These are phyloP conservation scores for Apostichopus californicus DNA, from an alignment of 35 echinoderm and acorn worm species.

Conservation along the genomic window DNA sequence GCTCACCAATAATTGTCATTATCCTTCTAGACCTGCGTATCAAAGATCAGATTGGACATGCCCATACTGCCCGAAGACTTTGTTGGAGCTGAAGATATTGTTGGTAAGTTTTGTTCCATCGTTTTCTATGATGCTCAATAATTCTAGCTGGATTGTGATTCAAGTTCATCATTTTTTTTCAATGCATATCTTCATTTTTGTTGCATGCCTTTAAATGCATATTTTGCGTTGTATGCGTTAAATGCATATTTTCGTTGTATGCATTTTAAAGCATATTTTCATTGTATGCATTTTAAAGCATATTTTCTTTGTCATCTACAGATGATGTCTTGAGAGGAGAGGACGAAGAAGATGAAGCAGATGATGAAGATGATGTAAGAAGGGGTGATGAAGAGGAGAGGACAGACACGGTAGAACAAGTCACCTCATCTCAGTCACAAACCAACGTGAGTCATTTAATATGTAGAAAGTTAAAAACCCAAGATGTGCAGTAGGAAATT, in stretches of 20 bases:
- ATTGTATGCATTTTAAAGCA: no score
- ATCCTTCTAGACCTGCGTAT: constrained; percentile 16
- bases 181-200: no score
- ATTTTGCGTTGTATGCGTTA: no score
- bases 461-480: no score
- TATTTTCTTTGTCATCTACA: no score
- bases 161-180: no score
- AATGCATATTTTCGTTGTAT: no score
- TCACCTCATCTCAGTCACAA: neutral
- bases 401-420: neutral
- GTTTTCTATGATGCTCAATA: no score
- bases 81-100: constrained; percentile 1
- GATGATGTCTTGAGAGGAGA: neutral
- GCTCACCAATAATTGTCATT: neutral
- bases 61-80: constrained; percentile 33
- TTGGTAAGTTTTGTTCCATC: neutral
- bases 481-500: no score
- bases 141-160: no score
- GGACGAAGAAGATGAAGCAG: neutral
- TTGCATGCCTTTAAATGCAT: no score
- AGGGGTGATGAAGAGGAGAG: constrained; percentile 12
- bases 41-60: constrained; percentile 49
- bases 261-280: no score
- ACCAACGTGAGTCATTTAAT: neutral
- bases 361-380: neutral